These are phyloP conservation scores for Morpho deidamia DNA, from an alignment of 2,888 invertebrate genomes.

Conservation along the genomic window DNA sequence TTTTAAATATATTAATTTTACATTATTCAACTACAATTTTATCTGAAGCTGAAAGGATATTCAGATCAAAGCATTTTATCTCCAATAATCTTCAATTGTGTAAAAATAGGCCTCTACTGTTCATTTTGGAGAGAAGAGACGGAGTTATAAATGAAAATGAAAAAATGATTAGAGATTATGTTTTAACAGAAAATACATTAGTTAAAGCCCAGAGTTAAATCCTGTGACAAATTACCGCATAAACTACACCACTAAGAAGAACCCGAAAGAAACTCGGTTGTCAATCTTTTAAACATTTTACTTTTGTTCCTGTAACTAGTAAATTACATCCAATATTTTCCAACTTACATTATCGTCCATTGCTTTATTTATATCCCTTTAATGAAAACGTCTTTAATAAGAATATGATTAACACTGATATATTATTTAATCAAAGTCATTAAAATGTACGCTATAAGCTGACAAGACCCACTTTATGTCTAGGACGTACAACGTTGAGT, in stretches of 20 bases:
- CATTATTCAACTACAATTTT: too few relatives aligned
- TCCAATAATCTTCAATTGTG: too few relatives aligned
- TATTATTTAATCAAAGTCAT: background rate
- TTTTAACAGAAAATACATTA: too few relatives aligned
- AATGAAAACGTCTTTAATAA: background rate
- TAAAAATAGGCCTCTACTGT: too few relatives aligned
- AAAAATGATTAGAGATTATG: too few relatives aligned
- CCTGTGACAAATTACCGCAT: background rate
- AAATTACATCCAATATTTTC: background rate
- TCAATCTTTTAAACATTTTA: background rate
- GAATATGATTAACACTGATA: background rate
- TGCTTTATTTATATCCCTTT: background rate
- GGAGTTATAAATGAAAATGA: too few relatives aligned
- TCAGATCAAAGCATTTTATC: too few relatives aligned
- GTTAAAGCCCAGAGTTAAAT: background rate
- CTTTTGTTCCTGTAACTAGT: background rate
- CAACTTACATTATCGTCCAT: slow-evolving; percentile 4
- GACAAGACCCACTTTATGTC: background rate
- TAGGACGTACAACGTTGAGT: background rate
- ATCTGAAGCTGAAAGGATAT: too few relatives aligned
- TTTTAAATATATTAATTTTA: too few relatives aligned
- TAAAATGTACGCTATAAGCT: background rate
- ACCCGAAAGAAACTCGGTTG: too few relatives aligned
- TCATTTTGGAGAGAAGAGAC: too few relatives aligned
- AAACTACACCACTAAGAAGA: too few relatives aligned